A percentile compares a stretch with the other conserved stretches of the same genome.
Evolutionary conservation across 2,888 invertebrate species (phyloP).

Genomic region (Drosophila testacea): DNA sequence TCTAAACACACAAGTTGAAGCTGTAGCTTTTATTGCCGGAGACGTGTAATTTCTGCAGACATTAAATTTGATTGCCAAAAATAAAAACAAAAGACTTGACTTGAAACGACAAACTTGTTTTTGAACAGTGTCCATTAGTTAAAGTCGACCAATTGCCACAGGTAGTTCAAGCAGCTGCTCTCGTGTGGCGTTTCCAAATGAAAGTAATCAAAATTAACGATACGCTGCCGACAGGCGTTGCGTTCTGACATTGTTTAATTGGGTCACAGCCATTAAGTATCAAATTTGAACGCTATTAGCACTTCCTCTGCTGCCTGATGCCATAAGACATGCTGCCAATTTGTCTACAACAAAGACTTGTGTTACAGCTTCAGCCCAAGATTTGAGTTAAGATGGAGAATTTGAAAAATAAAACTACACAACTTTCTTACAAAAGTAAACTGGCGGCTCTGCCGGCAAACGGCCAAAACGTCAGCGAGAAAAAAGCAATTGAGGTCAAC

Average conservation of each 20-base stretch:
- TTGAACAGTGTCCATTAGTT: slow-evolving; percentile 25
- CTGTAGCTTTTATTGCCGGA: slow-evolving; percentile 14
- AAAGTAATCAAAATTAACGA: slow-evolving; percentile 79
- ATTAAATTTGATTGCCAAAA: slow-evolving; percentile 71
- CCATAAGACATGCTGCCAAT: slow-evolving; percentile 70
- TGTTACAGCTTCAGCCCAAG: slow-evolving; percentile 32
- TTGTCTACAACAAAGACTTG: slow-evolving; percentile 63
- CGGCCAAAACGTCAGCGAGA: slow-evolving; percentile 74
- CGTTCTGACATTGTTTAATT: slow-evolving; percentile 60
- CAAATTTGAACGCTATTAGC: slow-evolving; percentile 77
- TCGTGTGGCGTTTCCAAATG: slow-evolving; percentile 64
- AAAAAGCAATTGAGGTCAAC: slow-evolving; percentile 83
- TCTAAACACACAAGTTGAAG: slow-evolving; percentile 17
- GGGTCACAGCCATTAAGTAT: slow-evolving; percentile 77
- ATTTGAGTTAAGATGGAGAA: slow-evolving; percentile 25
- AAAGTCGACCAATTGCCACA: slow-evolving; percentile 13
- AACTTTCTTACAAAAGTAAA: slow-evolving; percentile 69
- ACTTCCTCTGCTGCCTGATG: slow-evolving; percentile 66
- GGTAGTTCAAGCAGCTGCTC: slow-evolving; percentile 10
- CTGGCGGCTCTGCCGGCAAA: slow-evolving; percentile 57
- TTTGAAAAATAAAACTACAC: slow-evolving; percentile 63
- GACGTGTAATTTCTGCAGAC: slow-evolving; percentile 27
- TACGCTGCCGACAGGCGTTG: slow-evolving; percentile 57
- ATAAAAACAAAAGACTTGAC: slow-evolving; percentile 51
- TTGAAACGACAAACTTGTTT: slow-evolving; percentile 63